Evolutionary conservation across 1,140 invertebrate genomes (phyloP).

Genomic region (Pentalonia nigronervosa): DNA sequence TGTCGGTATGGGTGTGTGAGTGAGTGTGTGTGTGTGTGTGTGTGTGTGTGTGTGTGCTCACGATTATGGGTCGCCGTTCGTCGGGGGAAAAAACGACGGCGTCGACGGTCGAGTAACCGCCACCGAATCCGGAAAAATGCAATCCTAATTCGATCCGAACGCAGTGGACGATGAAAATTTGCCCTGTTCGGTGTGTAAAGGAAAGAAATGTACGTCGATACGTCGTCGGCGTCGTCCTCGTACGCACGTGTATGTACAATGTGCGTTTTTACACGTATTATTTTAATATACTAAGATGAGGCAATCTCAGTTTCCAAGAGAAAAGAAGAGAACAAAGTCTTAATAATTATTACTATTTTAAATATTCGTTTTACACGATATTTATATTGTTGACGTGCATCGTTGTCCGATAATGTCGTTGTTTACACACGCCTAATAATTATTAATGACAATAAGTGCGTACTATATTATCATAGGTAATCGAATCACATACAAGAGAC

Average conservation of each 20-base stretch:
- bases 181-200: background rate
- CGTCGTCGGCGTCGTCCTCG: background rate
- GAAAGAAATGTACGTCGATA: background rate
- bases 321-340: no score
- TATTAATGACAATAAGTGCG: background rate
- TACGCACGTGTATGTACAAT: background rate
- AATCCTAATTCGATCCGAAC: background rate
- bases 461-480: background rate
- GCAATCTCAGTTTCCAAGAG: no score
- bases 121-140: constrained; percentile 15
- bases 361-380: background rate
- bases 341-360: background rate
- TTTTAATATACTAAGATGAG: background rate
- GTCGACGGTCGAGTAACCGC: background rate
- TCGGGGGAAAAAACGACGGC: background rate
- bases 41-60: background rate
- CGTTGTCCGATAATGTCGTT: background rate
- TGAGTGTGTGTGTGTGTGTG: background rate
- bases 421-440: background rate
- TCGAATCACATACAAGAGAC: background rate
- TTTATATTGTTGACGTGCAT: background rate
- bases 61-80: constrained; percentile 17
- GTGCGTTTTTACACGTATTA: background rate
- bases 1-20: background rate
- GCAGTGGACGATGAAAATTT: constrained; percentile 10